Percentiles rank a stretch among this genome's conserved stretches.
Conservation (phyloP, 2,797 vertebrate species). For the Arnoldichthys spilopterus region DNA sequence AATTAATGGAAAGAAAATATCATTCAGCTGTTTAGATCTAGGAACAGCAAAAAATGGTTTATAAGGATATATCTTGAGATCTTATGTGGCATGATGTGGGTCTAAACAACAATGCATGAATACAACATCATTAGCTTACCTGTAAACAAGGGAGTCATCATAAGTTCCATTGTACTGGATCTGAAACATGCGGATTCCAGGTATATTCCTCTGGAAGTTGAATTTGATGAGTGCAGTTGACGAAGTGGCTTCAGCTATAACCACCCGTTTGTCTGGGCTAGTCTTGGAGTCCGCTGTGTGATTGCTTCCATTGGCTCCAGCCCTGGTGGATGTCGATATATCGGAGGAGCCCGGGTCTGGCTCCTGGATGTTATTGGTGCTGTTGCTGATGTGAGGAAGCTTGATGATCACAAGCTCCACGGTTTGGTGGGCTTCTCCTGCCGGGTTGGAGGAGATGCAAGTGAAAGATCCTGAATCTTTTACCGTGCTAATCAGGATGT, state of each 20-base stretch:
- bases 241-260: constrained; percentile 63
- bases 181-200: constrained; percentile 92
- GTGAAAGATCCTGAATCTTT: constrained; percentile 83
- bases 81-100: too few relatives aligned
- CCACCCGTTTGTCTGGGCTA: constrained; percentile 90
- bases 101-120: too few relatives aligned
- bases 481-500: constrained; percentile 77
- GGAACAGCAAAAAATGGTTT: too few relatives aligned
- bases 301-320: not conserved
- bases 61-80: too few relatives aligned
- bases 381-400: constrained; percentile 86
- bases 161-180: constrained; percentile 94
- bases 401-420: constrained; percentile 93
- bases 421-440: constrained; percentile 82
- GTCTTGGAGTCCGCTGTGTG: constrained; percentile 87
- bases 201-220: constrained; percentile 91
- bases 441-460: constrained; percentile 84
- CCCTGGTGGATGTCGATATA: too few relatives aligned
- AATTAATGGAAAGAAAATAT: too few relatives aligned
- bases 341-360: too few relatives aligned
- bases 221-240: constrained; percentile 91
- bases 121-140: constrained; percentile 76
- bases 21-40: too few relatives aligned
- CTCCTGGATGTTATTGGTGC: constrained; percentile 58
- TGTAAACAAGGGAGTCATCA: constrained; percentile 92